Conservation (phyloP, 2,888 invertebrate genomes). For the Thecophora atra region DNA sequence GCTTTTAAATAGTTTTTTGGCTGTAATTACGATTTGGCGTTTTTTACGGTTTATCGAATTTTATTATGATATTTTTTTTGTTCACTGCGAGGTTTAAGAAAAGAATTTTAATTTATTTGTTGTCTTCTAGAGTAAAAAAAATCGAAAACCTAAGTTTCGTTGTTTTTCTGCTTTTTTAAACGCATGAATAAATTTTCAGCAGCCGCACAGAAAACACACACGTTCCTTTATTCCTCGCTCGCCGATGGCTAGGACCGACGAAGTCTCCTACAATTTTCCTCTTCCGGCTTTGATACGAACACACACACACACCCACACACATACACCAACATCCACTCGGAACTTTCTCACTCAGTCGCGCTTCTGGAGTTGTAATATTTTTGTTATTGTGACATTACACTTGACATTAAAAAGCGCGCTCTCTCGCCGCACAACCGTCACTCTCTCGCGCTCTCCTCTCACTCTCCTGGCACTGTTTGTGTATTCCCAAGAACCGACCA, state of each 20-base stretch:
- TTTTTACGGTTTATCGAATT: no score
- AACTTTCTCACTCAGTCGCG: constrained; percentile 16
- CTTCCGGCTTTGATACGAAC: neutral
- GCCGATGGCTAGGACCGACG: neutral
- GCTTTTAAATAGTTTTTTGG: no score
- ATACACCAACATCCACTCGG: constrained; percentile 9
- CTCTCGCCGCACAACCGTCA: constrained; percentile 33
- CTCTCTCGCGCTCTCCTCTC: constrained; percentile 32
- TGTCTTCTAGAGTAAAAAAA: no score
- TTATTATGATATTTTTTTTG: no score
- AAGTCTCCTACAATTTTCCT: neutral
- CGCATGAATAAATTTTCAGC: neutral
- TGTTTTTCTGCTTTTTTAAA: no score
- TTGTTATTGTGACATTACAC: constrained; percentile 63
- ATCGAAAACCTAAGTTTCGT: no score
- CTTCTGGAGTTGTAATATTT: constrained; percentile 40
- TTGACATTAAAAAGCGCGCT: constrained; percentile 58
- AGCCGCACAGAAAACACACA: neutral
- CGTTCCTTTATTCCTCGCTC: neutral
- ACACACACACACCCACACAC: constrained; percentile 11
- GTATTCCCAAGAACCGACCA: constrained; percentile 24
- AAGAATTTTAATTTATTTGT: no score
- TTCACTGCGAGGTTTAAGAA: no score
- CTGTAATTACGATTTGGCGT: no score
- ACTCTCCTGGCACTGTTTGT: constrained; percentile 21